phyloP scores from a whole-genome alignment of 2,888 invertebrate species.

The Trissolcus japonicus region DNA sequence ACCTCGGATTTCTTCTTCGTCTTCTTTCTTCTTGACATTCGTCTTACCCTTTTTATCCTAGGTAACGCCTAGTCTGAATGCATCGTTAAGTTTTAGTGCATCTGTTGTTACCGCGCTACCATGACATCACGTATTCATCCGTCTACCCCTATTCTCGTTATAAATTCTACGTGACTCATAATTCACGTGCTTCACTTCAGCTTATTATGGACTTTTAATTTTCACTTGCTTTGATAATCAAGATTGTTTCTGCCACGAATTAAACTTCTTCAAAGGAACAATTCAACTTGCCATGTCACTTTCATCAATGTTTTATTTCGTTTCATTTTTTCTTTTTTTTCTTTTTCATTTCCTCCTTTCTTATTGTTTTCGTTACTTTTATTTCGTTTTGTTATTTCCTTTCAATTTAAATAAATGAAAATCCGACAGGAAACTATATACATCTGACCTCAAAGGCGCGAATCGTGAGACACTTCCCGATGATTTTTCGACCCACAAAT shows the following conservation, averaged over 20 bases:
- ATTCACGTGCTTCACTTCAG: conserved; percentile 22
- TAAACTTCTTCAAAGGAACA: conserved; percentile 6
- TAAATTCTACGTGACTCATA: conserved; percentile 42
- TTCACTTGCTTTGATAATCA: conserved; percentile 14
- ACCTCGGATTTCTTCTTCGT: conserved; percentile 42
- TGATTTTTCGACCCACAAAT: conserved; percentile 22
- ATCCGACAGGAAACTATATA: too few species aligned
- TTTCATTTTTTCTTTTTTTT: not conserved
- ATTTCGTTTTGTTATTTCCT: too few species aligned
- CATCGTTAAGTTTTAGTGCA: conserved; percentile 53
- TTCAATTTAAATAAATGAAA: too few species aligned
- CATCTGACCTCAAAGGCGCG: too few species aligned
- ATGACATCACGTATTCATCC: conserved; percentile 44
- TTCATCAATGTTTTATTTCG: too few species aligned
- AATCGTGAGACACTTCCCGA: not conserved
- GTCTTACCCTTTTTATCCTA: conserved; percentile 51
- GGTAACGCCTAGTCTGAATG: conserved; percentile 51
- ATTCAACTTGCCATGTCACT: not conserved
- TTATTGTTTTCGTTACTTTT: too few species aligned
- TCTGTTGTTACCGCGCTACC: conserved; percentile 46
- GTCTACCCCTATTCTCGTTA: conserved; percentile 38
- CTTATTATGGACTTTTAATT: conserved; percentile 32
- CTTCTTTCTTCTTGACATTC: conserved; percentile 50
- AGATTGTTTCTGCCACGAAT: conserved; percentile 16
- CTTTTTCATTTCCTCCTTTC: too few species aligned